Evolutionary conservation across 2,113 vertebrate species (phyloP).

Genomic region (Carassius auratus): DNA sequence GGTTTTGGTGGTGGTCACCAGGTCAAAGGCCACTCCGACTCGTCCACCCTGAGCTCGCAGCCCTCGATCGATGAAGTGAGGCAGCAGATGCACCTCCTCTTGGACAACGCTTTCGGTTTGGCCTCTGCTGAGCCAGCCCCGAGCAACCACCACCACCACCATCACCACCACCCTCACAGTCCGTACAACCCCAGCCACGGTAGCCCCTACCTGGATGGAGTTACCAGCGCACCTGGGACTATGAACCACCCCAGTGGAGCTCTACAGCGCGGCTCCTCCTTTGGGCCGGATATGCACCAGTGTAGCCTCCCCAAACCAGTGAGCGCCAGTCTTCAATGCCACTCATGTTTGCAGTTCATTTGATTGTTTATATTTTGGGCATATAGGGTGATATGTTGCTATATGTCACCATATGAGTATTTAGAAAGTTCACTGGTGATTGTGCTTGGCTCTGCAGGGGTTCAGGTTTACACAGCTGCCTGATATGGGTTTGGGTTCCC

Average conservation of each 20-base stretch:
- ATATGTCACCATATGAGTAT: background rate
- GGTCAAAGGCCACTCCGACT: conserved; percentile 92
- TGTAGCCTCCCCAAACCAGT: conserved; percentile 97
- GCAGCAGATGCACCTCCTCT: conserved; percentile 97
- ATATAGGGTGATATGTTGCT: background rate
- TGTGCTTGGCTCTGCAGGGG: conserved; percentile 76
- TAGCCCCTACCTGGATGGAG: conserved; percentile 91
- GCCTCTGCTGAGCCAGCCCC: conserved; percentile 84
- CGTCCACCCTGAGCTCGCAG: conserved; percentile 97
- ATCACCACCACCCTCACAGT: conserved; percentile 75
- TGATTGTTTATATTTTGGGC: background rate
- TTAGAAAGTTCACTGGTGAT: background rate
- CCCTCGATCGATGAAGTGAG: conserved; percentile 97
- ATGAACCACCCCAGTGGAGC: conserved; percentile 89
- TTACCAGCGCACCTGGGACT: conserved; percentile 96
- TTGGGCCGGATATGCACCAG: conserved; percentile 92
- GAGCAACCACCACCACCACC: conserved; percentile 71
- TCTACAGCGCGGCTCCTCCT: conserved; percentile 88
- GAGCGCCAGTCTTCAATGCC: conserved; percentile 64
- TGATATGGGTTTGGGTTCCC: conserved; percentile 96
- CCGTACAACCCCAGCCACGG: conserved; percentile 85
- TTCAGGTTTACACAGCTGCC: conserved; percentile 98
- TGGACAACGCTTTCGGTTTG: conserved; percentile 97
- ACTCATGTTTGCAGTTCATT: background rate
- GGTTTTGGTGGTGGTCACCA: conserved; percentile 79